A percentile compares a stretch with the other conserved stretches of the same genome.
These are phyloP conservation scores for Todus mexicanus DNA, from an alignment of 2,797 vertebrate genomes.

Conservation along the genomic window DNA sequence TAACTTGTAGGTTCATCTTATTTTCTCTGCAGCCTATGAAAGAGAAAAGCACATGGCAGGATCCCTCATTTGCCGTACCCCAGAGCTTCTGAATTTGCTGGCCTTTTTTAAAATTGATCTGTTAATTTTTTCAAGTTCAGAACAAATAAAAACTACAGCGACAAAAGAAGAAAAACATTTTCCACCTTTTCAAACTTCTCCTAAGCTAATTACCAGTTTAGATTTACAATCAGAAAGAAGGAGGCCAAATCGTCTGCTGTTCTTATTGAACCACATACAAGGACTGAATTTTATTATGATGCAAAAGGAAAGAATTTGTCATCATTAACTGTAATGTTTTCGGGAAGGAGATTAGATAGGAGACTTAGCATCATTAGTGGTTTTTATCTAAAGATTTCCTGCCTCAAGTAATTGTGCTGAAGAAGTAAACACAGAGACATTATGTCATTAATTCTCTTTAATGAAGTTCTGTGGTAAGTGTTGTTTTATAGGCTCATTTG, in stretches of 20 bases:
- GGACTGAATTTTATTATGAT: slow-evolving; percentile 51
- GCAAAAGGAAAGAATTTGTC: slow-evolving; percentile 54
- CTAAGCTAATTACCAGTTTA: neutral
- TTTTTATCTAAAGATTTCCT: slow-evolving; percentile 66
- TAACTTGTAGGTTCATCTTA: neutral
- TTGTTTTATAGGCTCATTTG: slow-evolving; percentile 24
- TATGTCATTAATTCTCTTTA: slow-evolving; percentile 47
- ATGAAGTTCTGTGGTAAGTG: neutral
- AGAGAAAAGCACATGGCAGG: neutral
- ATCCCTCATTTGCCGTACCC: neutral
- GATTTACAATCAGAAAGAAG: slow-evolving; percentile 10
- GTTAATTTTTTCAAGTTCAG: neutral
- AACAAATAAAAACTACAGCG: neutral
- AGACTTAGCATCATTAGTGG: slow-evolving; percentile 59
- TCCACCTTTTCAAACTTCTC: neutral
- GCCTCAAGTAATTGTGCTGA: slow-evolving; percentile 51
- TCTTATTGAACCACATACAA: slow-evolving; percentile 21
- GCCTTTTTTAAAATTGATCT: neutral
- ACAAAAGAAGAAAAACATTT: neutral
- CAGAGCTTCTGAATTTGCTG: neutral
- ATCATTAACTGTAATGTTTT: slow-evolving; percentile 57
- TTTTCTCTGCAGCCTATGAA: neutral
- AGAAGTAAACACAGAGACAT: slow-evolving; percentile 24
- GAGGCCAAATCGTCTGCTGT: neutral
- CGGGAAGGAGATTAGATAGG: slow-evolving; percentile 51